Conservation (phyloP, 2,113 vertebrate species). For the Bujurquina vittata region DNA sequence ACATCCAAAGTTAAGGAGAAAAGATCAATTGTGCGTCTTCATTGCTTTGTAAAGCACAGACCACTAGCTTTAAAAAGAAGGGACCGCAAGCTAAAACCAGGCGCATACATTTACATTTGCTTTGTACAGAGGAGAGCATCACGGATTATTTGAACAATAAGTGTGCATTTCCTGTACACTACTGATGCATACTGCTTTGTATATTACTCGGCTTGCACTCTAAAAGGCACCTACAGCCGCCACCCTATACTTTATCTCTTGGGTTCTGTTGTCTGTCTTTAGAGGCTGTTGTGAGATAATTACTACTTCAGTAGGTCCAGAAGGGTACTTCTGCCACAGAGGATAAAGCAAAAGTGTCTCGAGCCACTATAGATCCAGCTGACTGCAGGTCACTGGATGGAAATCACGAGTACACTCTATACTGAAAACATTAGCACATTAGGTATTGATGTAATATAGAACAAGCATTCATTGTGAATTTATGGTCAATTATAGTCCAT, state of each 20-base stretch:
- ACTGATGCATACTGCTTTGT: background rate
- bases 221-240: background rate
- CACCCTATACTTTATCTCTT: background rate
- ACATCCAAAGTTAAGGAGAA: background rate
- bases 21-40: background rate
- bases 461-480: background rate
- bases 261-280: background rate
- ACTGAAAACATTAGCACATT: conserved; percentile 48
- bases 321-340: background rate
- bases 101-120: fast-evolving
- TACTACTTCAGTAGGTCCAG: background rate
- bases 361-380: background rate
- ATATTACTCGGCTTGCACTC: fast-evolving
- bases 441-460: conserved; percentile 47
- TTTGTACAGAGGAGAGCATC: background rate
- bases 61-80: background rate
- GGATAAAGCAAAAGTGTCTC: background rate
- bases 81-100: fast-evolving
- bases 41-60: background rate
- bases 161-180: background rate
- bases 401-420: conserved; percentile 43
- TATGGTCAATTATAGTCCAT: conserved; percentile 35
- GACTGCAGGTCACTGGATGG: conserved; percentile 33
- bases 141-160: background rate
- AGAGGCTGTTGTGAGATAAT: conserved; percentile 18